These are phyloP conservation scores for Drosophila pandora DNA, from an alignment of 1,140 invertebrate genomes.

Conservation along the genomic window DNA sequence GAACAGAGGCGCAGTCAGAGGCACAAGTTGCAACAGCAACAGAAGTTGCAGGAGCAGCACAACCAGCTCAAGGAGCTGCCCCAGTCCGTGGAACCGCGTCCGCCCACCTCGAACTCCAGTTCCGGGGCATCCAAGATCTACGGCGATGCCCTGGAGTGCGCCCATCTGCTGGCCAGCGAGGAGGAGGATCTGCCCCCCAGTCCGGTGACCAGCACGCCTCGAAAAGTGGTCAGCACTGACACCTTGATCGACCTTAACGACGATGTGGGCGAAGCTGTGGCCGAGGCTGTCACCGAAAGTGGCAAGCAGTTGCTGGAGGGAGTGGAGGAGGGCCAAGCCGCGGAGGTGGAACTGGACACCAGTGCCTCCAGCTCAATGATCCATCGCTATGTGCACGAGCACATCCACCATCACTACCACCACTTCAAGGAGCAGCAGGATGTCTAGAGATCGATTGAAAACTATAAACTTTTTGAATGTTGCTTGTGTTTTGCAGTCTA, in stretches of 20 bases:
- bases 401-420: conserved; percentile 93
- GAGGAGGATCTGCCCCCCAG: conserved; percentile 73
- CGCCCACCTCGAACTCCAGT: conserved; percentile 55
- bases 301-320: conserved; percentile 46
- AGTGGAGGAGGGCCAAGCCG: conserved; percentile 36
- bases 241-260: conserved; percentile 70
- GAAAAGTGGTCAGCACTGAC: conserved; percentile 71
- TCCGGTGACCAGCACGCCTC: conserved; percentile 60
- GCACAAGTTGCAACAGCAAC: conserved; percentile 56
- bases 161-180: conserved; percentile 75
- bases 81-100: conserved; percentile 35
- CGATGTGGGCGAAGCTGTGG: conserved; percentile 69
- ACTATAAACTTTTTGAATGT: conserved; percentile 55
- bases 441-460: conserved; percentile 41
- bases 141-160: conserved; percentile 76
- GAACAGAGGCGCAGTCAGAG: conserved; percentile 64
- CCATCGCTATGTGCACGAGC: conserved; percentile 89
- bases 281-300: conserved; percentile 54
- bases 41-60: conserved; percentile 33
- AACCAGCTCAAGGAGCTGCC: conserved; percentile 19
- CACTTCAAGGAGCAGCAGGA: conserved; percentile 86
- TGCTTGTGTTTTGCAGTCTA: conserved; percentile 65
- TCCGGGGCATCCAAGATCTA: conserved; percentile 58
- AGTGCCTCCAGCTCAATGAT: conserved; percentile 81
- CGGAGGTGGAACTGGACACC: conserved; percentile 84